phyloP scores from a whole-genome alignment of 1,140 invertebrate genomes.

The Spodoptera frugiperda region DNA sequence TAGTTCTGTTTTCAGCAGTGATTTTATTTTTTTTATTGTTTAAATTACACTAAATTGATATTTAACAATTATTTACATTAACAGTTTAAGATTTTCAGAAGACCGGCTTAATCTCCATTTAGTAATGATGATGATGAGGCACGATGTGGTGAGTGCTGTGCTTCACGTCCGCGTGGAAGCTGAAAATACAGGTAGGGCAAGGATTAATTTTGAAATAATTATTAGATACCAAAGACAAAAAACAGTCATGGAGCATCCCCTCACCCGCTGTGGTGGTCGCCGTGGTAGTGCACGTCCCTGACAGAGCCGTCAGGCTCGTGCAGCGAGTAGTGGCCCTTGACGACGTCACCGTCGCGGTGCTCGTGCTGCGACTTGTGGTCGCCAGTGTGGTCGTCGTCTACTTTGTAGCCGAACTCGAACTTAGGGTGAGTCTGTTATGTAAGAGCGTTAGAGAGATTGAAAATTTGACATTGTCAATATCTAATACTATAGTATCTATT shows the following conservation, averaged over 20 bases:
- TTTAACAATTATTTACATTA: no score
- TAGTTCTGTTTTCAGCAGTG: no score
- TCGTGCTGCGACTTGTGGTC: constrained; percentile 69
- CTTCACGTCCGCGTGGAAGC: not conserved
- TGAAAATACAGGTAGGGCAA: not conserved
- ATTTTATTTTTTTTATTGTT: no score
- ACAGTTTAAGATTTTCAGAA: not conserved
- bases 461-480: not conserved
- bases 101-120: no score
- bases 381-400: constrained; percentile 79
- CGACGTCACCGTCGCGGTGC: constrained; percentile 62
- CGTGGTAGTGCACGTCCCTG: constrained; percentile 73
- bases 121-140: constrained; percentile 39
- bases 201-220: constrained; percentile 6
- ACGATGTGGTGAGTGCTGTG: constrained; percentile 41
- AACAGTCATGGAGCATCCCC: not conserved
- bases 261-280: constrained; percentile 67
- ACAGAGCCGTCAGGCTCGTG: constrained; percentile 75
- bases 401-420: constrained; percentile 69
- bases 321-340: constrained; percentile 71
- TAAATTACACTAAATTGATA: no score
- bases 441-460: not conserved
- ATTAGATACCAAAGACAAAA: not conserved
- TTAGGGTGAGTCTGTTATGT: constrained; percentile 59
- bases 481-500: not conserved